Conservation (phyloP, 1,140 invertebrate species). For the Drosophila burlai region DNA sequence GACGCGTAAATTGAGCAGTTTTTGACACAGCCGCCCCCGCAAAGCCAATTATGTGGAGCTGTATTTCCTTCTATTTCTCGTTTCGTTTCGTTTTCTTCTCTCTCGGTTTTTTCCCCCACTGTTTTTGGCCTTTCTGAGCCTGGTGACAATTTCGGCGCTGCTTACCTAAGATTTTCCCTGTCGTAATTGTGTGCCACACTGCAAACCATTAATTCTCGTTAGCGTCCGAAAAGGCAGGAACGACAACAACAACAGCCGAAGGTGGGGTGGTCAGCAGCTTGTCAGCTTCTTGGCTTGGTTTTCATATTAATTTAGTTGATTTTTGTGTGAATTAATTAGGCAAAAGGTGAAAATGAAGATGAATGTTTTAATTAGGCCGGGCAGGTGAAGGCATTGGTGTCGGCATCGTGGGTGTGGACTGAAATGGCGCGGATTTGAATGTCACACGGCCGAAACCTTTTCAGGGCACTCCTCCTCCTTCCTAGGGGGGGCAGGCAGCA, state of each 20-base stretch:
- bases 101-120: neutral
- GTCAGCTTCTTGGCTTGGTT: slow-evolving; percentile 80
- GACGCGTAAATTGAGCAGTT: slow-evolving; percentile 84
- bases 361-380: slow-evolving; percentile 84
- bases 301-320: slow-evolving; percentile 84
- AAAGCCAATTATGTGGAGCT: slow-evolving; percentile 78
- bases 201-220: slow-evolving; percentile 85
- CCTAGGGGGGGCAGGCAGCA: neutral
- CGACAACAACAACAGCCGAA: slow-evolving; percentile 38
- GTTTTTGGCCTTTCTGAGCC: slow-evolving; percentile 23
- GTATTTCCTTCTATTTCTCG: slow-evolving; percentile 50
- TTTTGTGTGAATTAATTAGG: slow-evolving; percentile 85
- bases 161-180: slow-evolving; percentile 81
- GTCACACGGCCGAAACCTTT: slow-evolving; percentile 48
- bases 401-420: slow-evolving; percentile 16
- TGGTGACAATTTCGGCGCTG: slow-evolving; percentile 77
- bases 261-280: slow-evolving; percentile 66
- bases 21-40: slow-evolving; percentile 68
- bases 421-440: slow-evolving; percentile 75
- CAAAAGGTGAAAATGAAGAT: slow-evolving; percentile 85
- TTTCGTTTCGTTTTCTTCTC: neutral
- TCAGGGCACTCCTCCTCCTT: neutral
- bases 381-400: slow-evolving; percentile 1
- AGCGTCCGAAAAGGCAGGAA: slow-evolving; percentile 72
- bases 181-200: slow-evolving; percentile 85